phyloP scores from a whole-genome alignment of 2,888 invertebrate genomes.

The Eristalinus aeneus region DNA sequence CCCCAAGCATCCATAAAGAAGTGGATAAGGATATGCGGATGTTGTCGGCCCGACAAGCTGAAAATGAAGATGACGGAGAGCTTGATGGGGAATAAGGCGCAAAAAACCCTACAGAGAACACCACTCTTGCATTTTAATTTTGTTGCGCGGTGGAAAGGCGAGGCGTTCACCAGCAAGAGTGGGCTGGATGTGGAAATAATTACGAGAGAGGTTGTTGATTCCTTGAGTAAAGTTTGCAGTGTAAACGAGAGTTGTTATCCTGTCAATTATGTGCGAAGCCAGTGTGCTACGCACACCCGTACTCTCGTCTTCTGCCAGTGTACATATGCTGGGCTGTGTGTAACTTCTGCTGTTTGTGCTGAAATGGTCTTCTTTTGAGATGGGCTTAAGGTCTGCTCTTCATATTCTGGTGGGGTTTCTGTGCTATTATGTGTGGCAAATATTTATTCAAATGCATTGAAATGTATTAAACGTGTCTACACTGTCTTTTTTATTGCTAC shows the following conservation, averaged over 20 bases:
- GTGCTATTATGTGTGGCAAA: background rate
- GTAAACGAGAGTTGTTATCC: conserved; percentile 66
- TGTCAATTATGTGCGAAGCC: conserved; percentile 67
- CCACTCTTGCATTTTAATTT: conserved; percentile 65
- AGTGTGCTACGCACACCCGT: conserved; percentile 23
- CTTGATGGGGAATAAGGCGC: conserved; percentile 5
- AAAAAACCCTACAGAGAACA: conserved; percentile 23
- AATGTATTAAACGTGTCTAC: background rate
- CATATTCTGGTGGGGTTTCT: background rate
- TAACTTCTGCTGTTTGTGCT: background rate
- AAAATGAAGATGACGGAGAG: conserved; percentile 43
- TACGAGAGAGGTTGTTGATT: conserved; percentile 66
- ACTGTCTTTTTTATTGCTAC: too few species aligned
- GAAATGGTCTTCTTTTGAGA: background rate
- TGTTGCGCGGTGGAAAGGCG: conserved; percentile 28
- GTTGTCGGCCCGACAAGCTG: conserved; percentile 42
- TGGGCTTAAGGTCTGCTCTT: background rate
- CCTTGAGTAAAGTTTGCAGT: conserved; percentile 62
- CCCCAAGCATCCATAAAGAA: conserved; percentile 67
- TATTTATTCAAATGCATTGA: background rate
- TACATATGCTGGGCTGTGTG: background rate
- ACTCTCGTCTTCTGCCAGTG: background rate
- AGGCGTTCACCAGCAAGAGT: too few species aligned
- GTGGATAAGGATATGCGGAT: conserved; percentile 66
- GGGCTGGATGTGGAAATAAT: conserved; percentile 54